These are phyloP conservation scores for Phoronis australis DNA, from an alignment of 2,888 invertebrate species.

Conservation along the genomic window DNA sequence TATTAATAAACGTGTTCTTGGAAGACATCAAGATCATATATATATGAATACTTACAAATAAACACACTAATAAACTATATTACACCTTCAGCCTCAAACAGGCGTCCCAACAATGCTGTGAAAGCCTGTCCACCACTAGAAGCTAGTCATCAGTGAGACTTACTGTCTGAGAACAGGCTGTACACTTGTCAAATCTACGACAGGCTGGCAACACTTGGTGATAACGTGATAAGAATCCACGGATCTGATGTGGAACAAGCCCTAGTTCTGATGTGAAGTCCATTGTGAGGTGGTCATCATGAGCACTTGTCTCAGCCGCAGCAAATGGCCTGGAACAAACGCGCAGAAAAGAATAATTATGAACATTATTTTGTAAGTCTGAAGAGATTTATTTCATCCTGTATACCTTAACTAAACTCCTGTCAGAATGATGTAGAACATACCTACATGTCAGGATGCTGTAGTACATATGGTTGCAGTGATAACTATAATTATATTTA, in stretches of 20 bases:
- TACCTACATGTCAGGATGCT: not conserved
- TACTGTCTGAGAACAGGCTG: slow-evolving; percentile 73
- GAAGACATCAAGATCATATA: no score
- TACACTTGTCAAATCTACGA: slow-evolving; percentile 80
- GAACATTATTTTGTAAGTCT: no score
- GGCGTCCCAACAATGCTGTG: not conserved
- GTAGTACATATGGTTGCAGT: no score
- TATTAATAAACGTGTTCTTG: no score
- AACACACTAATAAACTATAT: no score
- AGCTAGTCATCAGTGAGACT: no score
- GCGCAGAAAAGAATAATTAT: no score
- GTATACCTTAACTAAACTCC: no score
- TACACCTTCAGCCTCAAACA: not conserved
- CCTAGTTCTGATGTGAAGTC: slow-evolving; percentile 60
- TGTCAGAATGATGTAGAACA: no score
- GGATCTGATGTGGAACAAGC: slow-evolving; percentile 83
- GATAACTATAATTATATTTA: no score
- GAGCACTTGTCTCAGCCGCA: slow-evolving; percentile 58
- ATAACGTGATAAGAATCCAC: slow-evolving; percentile 82
- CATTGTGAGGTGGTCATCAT: slow-evolving; percentile 49
- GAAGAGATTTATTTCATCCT: no score
- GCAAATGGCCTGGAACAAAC: slow-evolving; percentile 62
- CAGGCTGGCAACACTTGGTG: slow-evolving; percentile 80
- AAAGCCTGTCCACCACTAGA: not conserved
- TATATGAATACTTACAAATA: no score